A percentile compares a stretch with the other conserved stretches of the same genome.
Evolutionary conservation across 2,113 vertebrate genomes (phyloP).

Genomic region (Girardinichthys multiradiatus): DNA sequence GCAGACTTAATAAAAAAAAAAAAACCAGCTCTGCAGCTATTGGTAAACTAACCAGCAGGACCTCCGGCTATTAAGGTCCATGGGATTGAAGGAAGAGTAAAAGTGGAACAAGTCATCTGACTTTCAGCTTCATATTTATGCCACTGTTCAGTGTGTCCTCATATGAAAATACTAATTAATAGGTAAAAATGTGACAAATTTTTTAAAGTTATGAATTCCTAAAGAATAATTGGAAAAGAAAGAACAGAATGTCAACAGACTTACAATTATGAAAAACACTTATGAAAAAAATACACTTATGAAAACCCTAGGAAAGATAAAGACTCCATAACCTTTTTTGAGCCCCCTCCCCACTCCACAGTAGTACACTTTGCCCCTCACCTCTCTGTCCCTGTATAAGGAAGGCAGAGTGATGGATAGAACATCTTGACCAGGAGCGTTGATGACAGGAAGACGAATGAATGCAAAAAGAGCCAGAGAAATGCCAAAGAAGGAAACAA

Average conservation of each 20-base stretch:
- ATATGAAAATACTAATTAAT: background rate
- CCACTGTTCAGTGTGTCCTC: too few species aligned
- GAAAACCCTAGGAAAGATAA: background rate
- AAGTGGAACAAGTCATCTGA: too few species aligned
- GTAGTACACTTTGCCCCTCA: constrained; percentile 8
- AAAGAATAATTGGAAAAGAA: background rate
- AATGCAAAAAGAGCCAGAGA: constrained; percentile 66
- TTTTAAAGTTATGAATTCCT: background rate
- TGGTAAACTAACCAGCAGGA: too few species aligned
- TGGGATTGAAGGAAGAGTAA: too few species aligned
- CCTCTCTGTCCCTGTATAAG: constrained; percentile 32
- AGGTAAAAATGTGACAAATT: background rate
- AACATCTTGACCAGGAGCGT: constrained; percentile 32
- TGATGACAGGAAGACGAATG: constrained; percentile 74
- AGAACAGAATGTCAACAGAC: too few species aligned
- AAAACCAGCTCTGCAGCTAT: too few species aligned
- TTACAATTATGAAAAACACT: background rate
- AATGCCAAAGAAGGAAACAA: constrained; percentile 61
- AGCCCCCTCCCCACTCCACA: background rate
- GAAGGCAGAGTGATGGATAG: constrained; percentile 43
- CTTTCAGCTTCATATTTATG: too few species aligned
- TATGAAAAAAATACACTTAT: background rate
- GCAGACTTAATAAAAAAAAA: constrained; percentile 30
- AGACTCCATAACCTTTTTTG: background rate
- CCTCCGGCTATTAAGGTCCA: too few species aligned